These are phyloP conservation scores for Lypha dubia DNA, from an alignment of 2,888 invertebrate genomes.

Conservation along the genomic window DNA sequence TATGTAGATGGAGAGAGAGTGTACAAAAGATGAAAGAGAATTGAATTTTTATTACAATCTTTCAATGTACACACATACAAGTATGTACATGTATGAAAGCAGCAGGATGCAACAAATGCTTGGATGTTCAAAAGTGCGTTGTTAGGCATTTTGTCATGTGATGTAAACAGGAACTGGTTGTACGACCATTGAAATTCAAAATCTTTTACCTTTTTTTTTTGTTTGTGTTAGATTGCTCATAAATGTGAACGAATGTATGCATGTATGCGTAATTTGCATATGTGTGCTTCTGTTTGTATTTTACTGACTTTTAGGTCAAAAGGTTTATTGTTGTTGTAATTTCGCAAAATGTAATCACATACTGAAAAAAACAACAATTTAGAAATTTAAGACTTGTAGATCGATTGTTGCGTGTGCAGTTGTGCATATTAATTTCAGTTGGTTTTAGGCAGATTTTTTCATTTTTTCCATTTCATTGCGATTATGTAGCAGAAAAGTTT, in stretches of 20 bases:
- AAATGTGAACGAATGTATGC: background rate
- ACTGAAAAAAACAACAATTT: background rate
- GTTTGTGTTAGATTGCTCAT: background rate
- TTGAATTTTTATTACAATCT: constrained; percentile 44
- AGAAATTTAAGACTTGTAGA: constrained; percentile 32
- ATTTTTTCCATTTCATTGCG: constrained; percentile 3
- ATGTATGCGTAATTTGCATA: no score
- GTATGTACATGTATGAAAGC: background rate
- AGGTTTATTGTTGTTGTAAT: constrained; percentile 43
- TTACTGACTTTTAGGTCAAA: constrained; percentile 51
- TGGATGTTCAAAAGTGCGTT: constrained; percentile 10
- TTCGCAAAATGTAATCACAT: constrained; percentile 1
- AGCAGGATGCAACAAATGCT: constrained; percentile 43
- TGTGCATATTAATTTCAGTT: constrained; percentile 49
- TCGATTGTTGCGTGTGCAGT: constrained; percentile 39
- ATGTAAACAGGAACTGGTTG: constrained; percentile 44
- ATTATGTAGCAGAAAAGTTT: background rate
- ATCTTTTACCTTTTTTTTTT: constrained; percentile 23
- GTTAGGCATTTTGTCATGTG: constrained; percentile 34
- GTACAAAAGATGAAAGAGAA: background rate
- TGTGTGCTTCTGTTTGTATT: constrained; percentile 25
- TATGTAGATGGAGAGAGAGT: no score
- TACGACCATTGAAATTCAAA: constrained; percentile 41
- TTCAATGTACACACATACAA: background rate
- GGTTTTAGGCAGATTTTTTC: constrained; percentile 14